phyloP scores from a whole-genome alignment of 2,113 vertebrate species.

The Pterocles gutturalis region DNA sequence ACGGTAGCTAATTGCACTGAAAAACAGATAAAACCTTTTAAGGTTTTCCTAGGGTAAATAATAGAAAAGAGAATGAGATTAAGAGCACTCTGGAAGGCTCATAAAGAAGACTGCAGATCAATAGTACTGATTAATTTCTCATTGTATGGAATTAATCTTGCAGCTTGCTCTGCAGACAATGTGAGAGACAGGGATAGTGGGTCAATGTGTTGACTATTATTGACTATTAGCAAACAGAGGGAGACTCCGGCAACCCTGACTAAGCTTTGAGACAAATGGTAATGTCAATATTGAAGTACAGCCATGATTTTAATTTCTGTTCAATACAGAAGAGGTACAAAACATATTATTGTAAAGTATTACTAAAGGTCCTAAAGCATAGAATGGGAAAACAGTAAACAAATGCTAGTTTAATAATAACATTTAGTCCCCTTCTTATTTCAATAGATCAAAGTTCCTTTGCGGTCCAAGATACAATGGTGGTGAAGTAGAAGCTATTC shows the following conservation, averaged over 20 bases:
- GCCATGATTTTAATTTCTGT: not conserved
- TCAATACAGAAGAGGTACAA: not conserved
- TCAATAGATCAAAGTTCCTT: not conserved
- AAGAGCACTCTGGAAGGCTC: not conserved
- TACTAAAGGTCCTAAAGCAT: not conserved
- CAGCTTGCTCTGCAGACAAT: not conserved
- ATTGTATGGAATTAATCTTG: not conserved
- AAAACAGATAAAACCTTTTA: not conserved
- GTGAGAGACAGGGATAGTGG: not conserved
- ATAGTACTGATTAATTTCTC: constrained; percentile 1
- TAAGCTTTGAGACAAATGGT: not conserved
- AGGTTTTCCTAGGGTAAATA: not conserved
- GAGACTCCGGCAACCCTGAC: not conserved
- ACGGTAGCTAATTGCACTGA: not conserved
- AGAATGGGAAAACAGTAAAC: not conserved
- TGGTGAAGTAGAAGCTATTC: not conserved
- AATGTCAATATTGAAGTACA: constrained; percentile 5
- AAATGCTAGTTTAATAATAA: not conserved
- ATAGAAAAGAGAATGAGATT: not conserved
- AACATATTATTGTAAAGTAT: not conserved
- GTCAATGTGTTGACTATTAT: not conserved
- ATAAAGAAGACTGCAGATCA: not conserved
- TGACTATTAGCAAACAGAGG: not conserved
- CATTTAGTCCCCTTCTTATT: not conserved
- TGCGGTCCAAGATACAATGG: not conserved